Evolutionary conservation across 1,140 invertebrate genomes (phyloP).

Genomic region (Zaprionus camerounensis): DNA sequence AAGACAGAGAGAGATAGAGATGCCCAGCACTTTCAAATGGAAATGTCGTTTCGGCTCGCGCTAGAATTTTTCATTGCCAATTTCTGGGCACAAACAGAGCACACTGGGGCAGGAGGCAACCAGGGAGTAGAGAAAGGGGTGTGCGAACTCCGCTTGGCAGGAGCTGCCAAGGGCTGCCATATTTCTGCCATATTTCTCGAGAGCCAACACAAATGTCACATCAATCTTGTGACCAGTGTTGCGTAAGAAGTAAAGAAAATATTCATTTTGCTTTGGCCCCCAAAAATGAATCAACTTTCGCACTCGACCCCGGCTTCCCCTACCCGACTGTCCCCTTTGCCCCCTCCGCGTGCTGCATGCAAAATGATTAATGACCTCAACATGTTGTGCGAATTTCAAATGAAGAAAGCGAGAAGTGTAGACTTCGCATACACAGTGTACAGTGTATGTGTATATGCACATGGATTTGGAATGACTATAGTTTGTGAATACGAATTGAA

Average conservation of each 20-base stretch:
- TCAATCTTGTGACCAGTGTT: constrained; percentile 80
- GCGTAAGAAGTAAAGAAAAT: constrained; percentile 78
- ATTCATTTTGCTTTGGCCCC: constrained; percentile 67
- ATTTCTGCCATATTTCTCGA: constrained; percentile 69
- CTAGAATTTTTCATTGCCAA: constrained; percentile 82
- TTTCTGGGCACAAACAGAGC: constrained; percentile 44
- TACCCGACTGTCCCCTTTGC: not conserved
- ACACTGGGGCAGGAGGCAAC: not conserved
- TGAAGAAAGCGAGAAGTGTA: constrained; percentile 34
- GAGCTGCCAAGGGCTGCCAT: constrained; percentile 68
- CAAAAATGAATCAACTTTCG: constrained; percentile 70
- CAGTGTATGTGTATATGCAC: constrained; percentile 1
- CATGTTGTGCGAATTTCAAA: constrained; percentile 69
- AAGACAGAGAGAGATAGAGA: constrained; percentile 1
- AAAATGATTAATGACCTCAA: constrained; percentile 69
- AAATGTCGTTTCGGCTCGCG: constrained; percentile 78
- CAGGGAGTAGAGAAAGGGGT: no score
- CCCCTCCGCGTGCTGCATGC: constrained; percentile 33
- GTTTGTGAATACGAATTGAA: constrained; percentile 1
- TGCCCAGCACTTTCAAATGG: constrained; percentile 75
- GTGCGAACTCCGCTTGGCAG: constrained; percentile 1
- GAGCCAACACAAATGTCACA: constrained; percentile 79
- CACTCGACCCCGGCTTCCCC: not conserved
- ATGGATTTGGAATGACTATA: not conserved
- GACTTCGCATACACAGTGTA: not conserved